Evolutionary conservation across 1,140 invertebrate genomes (phyloP), one percentile per base, ranked within the genome.

Genomic region (Ruditapes philippinarum): DNA sequence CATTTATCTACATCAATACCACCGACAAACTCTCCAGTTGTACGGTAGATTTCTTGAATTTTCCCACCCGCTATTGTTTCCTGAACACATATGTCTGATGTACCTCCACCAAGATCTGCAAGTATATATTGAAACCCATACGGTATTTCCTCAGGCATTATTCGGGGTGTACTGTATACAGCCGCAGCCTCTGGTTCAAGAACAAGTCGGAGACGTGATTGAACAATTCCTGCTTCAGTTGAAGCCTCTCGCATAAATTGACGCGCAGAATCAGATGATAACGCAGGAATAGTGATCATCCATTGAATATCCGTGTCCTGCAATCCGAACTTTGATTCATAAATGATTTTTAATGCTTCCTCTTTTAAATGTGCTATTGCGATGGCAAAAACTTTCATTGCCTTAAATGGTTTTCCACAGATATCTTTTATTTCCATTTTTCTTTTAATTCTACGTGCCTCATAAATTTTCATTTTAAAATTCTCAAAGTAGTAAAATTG

Each of bases 101-200:
- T 80, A 0, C 54, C 82, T 65, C 90, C 90, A 54, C 90, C 90
- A 19, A 87, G 68, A 65, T 91, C 90, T 42, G 86, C 42, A 25
- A 91, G 51, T 9, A 91, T 62, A 51, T 85, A 91, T 33, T 79
- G 83, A 2, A 68, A 81, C 14, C 90, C 86, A 4, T 17, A 4
- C 9, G 38, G 51, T 42, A 85, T 65, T 1, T 54, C 28, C n/a
- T 70, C 49, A 0, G 81, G 14, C 3, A 82, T 25, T 28, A 73
- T 49, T 28, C 49, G 31, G 38, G 85, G 60, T 42, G 74, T 80
- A 11, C 85, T 65, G 33, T 70, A 89, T 40, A 91, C 60, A 11
- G 86, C 80, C 28, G 90, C 90, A 40, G 76, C 86, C 68, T 89
- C 90, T 11, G 90, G 90, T 86, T 91, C 90, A 5, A 91, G 57